Percentiles rank a stretch among this genome's conserved stretches.
Conservation (phyloP, 1,140 invertebrate genomes). For the Zaprionus lachaisei region DNA sequence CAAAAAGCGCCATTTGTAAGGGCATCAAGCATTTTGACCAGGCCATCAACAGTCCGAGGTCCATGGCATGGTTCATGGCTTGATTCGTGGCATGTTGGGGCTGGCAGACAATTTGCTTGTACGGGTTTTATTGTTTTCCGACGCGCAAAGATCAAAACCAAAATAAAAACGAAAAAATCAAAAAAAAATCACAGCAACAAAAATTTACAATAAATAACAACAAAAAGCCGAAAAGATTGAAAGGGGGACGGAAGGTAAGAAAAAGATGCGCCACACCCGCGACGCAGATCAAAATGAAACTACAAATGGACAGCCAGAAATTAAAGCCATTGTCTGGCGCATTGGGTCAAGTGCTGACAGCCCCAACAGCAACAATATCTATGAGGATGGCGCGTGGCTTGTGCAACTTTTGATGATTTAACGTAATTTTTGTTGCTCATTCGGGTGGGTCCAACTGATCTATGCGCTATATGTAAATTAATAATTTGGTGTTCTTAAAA, state of each 20-base stretch:
- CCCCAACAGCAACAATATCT: slow-evolving; percentile 28
- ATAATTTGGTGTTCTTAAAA: neutral
- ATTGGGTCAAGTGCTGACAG: slow-evolving; percentile 80
- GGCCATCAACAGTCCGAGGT: slow-evolving; percentile 48
- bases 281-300: slow-evolving; percentile 43
- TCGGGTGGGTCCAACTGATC: neutral
- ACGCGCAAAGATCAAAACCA: slow-evolving; percentile 77
- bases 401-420: slow-evolving; percentile 59
- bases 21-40: slow-evolving; percentile 66
- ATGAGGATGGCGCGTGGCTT: slow-evolving; percentile 56
- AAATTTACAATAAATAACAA: slow-evolving; percentile 38
- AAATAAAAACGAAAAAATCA: slow-evolving; percentile 22
- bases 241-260: neutral
- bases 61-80: slow-evolving; percentile 25
- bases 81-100: slow-evolving; percentile 44
- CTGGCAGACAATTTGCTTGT: slow-evolving; percentile 76
- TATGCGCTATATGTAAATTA: neutral
- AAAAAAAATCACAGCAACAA: neutral
- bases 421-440: slow-evolving; percentile 32
- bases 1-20: slow-evolving; percentile 66
- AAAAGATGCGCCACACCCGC: slow-evolving; percentile 79
- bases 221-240: slow-evolving; percentile 42
- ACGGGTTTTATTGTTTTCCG: slow-evolving; percentile 60
- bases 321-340: slow-evolving; percentile 74
- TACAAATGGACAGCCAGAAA: slow-evolving; percentile 68